Percentiles rank a stretch among this genome's conserved stretches.
phyloP scores from a whole-genome alignment of 2,797 vertebrate genomes.

The Manis pentadactyla region DNA sequence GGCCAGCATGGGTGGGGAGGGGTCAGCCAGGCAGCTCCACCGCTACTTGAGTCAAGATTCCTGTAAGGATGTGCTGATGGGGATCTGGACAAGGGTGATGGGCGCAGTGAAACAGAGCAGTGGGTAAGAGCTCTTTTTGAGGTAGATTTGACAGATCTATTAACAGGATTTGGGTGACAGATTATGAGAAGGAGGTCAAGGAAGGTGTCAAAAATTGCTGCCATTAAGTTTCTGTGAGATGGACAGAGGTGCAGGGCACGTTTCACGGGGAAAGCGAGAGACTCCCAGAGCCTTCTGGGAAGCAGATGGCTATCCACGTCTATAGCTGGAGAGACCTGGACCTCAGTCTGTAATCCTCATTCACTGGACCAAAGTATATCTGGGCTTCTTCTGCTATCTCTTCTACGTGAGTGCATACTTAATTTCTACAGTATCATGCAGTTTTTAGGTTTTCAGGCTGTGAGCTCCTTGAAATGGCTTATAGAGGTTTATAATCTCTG shows the following conservation, averaged over 20 bases:
- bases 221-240: neutral
- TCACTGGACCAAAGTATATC: neutral
- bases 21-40: neutral
- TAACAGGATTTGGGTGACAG: neutral
- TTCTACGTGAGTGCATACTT: neutral
- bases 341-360: neutral
- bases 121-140: neutral
- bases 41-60: neutral
- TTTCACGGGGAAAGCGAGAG: neutral
- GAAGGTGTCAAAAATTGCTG: neutral
- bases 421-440: neutral
- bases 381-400: neutral
- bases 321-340: neutral
- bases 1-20: accelerated
- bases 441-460: neutral
- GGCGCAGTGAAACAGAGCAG: neutral
- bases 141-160: neutral
- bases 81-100: neutral
- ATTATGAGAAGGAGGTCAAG: neutral
- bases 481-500: neutral
- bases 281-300: neutral
- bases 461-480: neutral
- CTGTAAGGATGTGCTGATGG: neutral
- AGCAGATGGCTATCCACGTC: neutral
- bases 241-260: neutral